Base-by-base conservation (phyloP, 2,797 vertebrate species). In the Cichlasoma orientale region DNA sequence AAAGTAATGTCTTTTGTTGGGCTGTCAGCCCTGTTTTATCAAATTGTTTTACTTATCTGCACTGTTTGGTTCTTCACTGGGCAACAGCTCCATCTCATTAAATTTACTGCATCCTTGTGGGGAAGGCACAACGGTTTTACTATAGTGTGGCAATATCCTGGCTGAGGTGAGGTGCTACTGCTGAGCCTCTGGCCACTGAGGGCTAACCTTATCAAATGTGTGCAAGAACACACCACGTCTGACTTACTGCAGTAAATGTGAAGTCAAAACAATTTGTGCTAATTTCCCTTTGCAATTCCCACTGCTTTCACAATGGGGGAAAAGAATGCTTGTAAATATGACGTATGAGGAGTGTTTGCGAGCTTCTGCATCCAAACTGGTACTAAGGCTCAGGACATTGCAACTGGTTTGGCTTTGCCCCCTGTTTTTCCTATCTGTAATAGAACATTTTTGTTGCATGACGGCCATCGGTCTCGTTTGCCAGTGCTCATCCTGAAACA, bases 251-350 rank as follows among this genome's bases (percentile, higher is more conserved):
- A 66, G 61, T 66, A 93, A 93, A 91, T 25, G 58, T 57, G 73
- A 87, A 82, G 83, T 88, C 78, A 88, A 91, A 93, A 91, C 79
- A 87, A 90, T 93, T 91, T 88, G 87, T 72, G 85, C 78, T 92
- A 82, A 93, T 93, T 93, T 94, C 89, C 90, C 83, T 23, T 82
- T 74, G 76, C 75, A 79, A 88, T 84, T 91, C 90, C 90, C 84
- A 21, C 41, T 79, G 87, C 78, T 76, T 87, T 80, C 79, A 79
- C 82, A 79, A 75, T 75, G 68, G 74, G 47, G 82, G 72, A 72
- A 69, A 90, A 82, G 78, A 93, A 93, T 66, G 84, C 90, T 92
- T 87, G 90, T 94, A 92, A 94, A 93, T 86, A 58, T 1, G 54
- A 90, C 61, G 70, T 70, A 77, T 54, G 71, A 82, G 78, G 69